A percentile compares a stretch with the other conserved stretches of the same genome.
phyloP scores from a whole-genome alignment of 2,797 vertebrate species.

The Cygnus olor region DNA sequence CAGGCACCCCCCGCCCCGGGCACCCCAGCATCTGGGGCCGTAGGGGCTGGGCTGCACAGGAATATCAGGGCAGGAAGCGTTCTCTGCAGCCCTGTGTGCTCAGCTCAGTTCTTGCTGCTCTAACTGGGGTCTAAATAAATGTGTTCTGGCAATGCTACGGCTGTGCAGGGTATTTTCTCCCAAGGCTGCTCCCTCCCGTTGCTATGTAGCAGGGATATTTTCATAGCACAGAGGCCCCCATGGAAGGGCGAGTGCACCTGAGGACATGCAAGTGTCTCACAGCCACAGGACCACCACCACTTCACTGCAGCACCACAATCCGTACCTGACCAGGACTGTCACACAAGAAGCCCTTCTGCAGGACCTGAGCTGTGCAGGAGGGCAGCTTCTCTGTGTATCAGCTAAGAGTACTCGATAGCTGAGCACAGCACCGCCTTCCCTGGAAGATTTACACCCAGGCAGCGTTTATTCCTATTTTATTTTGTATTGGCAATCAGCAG shows the following conservation, averaged over 20 bases:
- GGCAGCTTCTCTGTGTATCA: not conserved
- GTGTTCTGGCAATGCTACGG: not conserved
- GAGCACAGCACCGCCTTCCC: not conserved
- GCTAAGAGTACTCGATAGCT: rapidly evolving
- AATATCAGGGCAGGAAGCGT: not conserved
- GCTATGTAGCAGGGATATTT: not conserved
- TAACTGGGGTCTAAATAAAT: not conserved
- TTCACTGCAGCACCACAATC: not conserved
- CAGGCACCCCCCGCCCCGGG: too few species aligned
- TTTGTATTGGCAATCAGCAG: not conserved
- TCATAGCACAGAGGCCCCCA: rapidly evolving
- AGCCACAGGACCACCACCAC: too few species aligned
- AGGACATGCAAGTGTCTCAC: not conserved
- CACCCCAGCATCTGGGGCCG: not conserved
- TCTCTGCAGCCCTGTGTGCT: not conserved
- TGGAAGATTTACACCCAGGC: not conserved
- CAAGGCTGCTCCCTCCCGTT: not conserved
- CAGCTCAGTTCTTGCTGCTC: not conserved
- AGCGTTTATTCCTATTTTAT: not conserved
- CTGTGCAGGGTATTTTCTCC: not conserved
- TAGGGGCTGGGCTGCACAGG: not conserved
- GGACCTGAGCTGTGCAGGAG: rapidly evolving
- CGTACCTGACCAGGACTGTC: not conserved
- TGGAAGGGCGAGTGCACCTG: not conserved
- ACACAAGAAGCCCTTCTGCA: not conserved